A percentile compares a stretch with the other conserved stretches of the same genome.
Evolutionary conservation across 2,797 vertebrate genomes (phyloP).

Genomic region (Serranus cabrilla): DNA sequence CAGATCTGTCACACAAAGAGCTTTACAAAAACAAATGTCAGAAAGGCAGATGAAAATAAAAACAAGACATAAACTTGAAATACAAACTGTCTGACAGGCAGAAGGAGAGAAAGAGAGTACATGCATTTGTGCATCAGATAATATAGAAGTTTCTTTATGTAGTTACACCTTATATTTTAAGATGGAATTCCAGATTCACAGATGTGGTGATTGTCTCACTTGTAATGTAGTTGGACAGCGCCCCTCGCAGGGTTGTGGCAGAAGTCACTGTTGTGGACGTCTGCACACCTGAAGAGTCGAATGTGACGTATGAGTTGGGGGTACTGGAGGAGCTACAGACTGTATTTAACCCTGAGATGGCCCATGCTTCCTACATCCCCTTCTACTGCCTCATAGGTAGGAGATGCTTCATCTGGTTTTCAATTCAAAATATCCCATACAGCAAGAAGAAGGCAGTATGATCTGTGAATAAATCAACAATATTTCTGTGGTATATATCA

Average conservation of each 20-base stretch:
- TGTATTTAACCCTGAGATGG: conserved; percentile 97
- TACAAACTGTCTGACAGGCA: not conserved
- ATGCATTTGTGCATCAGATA: not conserved
- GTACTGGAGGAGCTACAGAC: conserved; percentile 93
- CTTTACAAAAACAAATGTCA: conserved; percentile 19
- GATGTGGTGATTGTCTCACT: conserved; percentile 21
- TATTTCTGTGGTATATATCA: not conserved
- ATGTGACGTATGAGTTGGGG: conserved; percentile 85
- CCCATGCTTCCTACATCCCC: conserved; percentile 94
- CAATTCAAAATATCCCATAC: not conserved
- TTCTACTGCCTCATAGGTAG: conserved; percentile 97
- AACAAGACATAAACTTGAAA: conserved; percentile 11
- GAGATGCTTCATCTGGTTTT: not conserved
- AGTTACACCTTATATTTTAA: conserved; percentile 8
- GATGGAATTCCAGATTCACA: not conserved
- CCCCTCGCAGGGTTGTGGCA: conserved; percentile 80
- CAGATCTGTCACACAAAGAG: conserved; percentile 20
- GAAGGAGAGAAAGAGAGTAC: not conserved
- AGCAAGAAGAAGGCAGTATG: not conserved
- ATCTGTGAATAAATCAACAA: not conserved
- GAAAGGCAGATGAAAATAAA: conserved; percentile 6
- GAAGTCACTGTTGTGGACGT: conserved; percentile 89
- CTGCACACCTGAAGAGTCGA: conserved; percentile 81
- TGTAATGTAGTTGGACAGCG: conserved; percentile 77
- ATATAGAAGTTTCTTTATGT: not conserved